Evolutionary conservation across 1,140 invertebrate genomes (phyloP).

Genomic region (Centruroides vittatus): DNA sequence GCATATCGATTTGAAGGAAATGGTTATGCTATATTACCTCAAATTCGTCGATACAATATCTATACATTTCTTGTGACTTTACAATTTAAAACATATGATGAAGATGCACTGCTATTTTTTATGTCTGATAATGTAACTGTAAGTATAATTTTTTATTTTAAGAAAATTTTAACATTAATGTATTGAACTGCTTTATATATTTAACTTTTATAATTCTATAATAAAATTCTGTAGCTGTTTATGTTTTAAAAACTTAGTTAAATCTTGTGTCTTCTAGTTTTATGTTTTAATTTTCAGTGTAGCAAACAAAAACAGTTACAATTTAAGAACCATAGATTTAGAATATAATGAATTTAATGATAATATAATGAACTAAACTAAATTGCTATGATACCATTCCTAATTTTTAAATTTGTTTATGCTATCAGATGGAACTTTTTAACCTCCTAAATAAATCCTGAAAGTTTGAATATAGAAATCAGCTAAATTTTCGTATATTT

Average conservation of each 20-base stretch:
- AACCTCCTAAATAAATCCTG: no score
- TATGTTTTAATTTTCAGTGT: no score
- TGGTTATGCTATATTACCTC: slow-evolving; percentile 54
- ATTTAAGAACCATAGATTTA: no score
- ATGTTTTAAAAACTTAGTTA: not conserved
- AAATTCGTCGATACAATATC: slow-evolving; percentile 47
- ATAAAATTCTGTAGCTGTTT: not conserved
- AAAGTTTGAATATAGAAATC: no score
- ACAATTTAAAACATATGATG: slow-evolving; percentile 70
- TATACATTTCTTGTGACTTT: slow-evolving; percentile 60
- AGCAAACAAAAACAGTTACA: no score
- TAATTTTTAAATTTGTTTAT: no score
- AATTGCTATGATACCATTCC: no score
- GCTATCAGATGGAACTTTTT: no score
- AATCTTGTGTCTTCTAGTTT: no score
- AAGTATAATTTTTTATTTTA: not conserved
- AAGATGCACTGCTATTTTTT: slow-evolving; percentile 72
- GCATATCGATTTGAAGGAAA: slow-evolving; percentile 54
- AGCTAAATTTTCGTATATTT: no score
- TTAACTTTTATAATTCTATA: not conserved
- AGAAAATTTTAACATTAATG: not conserved
- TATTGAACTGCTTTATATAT: not conserved
- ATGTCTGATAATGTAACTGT: slow-evolving; percentile 45
- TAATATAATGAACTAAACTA: no score
- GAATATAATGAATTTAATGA: no score